phyloP scores from a whole-genome alignment of 2,888 invertebrate genomes.

The Germaria angustata region DNA sequence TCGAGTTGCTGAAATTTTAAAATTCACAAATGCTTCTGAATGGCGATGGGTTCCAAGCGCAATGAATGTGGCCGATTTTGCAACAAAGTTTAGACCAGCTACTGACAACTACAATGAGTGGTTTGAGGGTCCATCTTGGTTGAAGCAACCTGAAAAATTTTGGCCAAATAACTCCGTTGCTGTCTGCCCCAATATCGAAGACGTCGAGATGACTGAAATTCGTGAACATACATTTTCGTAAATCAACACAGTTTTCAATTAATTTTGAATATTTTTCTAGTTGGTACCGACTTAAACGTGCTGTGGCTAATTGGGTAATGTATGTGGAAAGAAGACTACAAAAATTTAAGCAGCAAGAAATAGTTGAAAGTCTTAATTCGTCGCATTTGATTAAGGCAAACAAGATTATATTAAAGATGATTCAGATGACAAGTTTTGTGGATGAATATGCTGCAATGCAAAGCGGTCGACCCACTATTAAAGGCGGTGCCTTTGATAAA shows the following conservation, averaged over 20 bases:
- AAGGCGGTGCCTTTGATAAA: conserved; percentile 30
- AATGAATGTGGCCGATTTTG: conserved; percentile 36
- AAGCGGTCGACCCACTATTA: not conserved
- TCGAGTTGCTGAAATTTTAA: conserved; percentile 27
- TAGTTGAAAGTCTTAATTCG: not conserved
- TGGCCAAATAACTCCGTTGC: not conserved
- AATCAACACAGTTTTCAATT: too few relatives aligned
- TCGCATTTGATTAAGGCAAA: conserved; percentile 27
- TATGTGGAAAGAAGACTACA: not conserved
- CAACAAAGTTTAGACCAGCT: conserved; percentile 15
- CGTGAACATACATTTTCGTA: too few relatives aligned
- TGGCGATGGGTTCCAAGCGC: conserved; percentile 30
- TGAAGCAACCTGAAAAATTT: not conserved
- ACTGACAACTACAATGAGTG: not conserved
- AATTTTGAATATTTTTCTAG: not conserved
- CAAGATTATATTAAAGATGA: conserved; percentile 13
- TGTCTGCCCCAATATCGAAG: too few relatives aligned
- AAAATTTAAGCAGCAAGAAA: conserved; percentile 3
- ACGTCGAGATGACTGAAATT: too few relatives aligned
- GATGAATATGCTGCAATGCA: conserved; percentile 38
- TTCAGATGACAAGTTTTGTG: conserved; percentile 37
- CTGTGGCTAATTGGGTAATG: conserved; percentile 17
- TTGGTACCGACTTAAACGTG: conserved; percentile 24
- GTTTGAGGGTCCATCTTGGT: conserved; percentile 3
- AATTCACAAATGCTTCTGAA: too few relatives aligned